Evolutionary conservation across 2,888 invertebrate genomes (phyloP), one percentile per base, ranked within the genome.

Genomic region (Argynnis bischoffii): DNA sequence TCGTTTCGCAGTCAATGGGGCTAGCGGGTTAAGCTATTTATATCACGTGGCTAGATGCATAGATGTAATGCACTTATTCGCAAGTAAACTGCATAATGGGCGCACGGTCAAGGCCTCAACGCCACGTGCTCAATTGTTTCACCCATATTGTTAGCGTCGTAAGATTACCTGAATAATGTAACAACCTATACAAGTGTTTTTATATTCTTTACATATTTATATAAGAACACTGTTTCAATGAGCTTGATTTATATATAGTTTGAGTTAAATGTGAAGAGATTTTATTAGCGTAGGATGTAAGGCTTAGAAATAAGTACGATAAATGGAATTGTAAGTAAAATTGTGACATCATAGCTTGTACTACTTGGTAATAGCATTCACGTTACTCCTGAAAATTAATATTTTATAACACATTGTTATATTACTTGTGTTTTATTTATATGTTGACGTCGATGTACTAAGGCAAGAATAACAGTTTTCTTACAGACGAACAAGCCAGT

Each of bases 1-100:
- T 69, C 60, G 70, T 66, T 68, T 50, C 66, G 66, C 21, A 71
- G 70, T 69, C 70, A 69, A 71, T 69, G 70, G 59, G 53, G 69
- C 64, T 71, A 67, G 69, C 74, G 64, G 72, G 69, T 60, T 67
- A 63, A 70, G 67, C 71, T 74, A 74, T 75, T 74, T 74, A 71
- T 72, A 72, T 69, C 70, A 67, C 65, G 63, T 53, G 64, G 67
- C 66, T 72, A 71, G 69, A 69, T 69, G 71, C 72, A 57, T 70
- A 67, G 87, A 85, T 85, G 83, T 81, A 81, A 79, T 88, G 90
- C 88, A 89, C 85, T 90, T 83, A 87, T 90, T 90, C 85, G 86
- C 86, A 87, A 90, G 89, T 87, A 88, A 90, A 70, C 68, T 89
- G 88, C 87, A 89, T 91, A 91, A 90, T 91, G 85, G 87, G 88